Evolutionary conservation across 2,888 invertebrate species (phyloP), one percentile per base, ranked within the genome.

Genomic region (Hirudinaria manillensis): DNA sequence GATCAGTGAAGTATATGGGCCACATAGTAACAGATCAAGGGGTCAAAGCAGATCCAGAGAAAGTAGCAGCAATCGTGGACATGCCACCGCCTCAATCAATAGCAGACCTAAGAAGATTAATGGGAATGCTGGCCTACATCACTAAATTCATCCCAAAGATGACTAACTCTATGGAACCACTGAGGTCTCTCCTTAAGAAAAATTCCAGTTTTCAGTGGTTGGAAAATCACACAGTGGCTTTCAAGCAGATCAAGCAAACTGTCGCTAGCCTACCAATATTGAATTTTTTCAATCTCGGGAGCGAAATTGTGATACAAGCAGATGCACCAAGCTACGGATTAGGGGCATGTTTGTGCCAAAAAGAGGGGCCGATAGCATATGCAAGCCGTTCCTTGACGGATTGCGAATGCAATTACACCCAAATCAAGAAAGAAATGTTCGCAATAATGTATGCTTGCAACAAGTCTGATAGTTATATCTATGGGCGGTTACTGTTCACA

Each of bases 131-230:
- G 6, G 77, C 78, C 51, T 80, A 72, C 19, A 61, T 80, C 13
- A 56, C 77, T 13, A 79, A 77, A 72, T 80, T 78, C 74, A 77
- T 81, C 36, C 78, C 79, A 19, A 78, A 80, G 53, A 66, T 79
- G 13, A 78, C 80, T 67, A 36, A 53, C 21, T 70, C 10, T 27
- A 78, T 78, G 27, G 77, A 78, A 13, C 79, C 79, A 34, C 66
- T 81, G 3, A 67, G 79, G 32, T 65, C 27, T 21, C 76, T 80
- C 21, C 67, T 79, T 24, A 68, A 68, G 79, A 79, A 68, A 66
- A 76, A 68, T 13, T 32, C 3, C 36, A 4, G 21, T 36, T 70
- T 51, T 7, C 24, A 70, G 45, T 24, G 51, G 61, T 61, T 16
- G 24, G 21, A 24, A 70, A 21, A 78, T 77, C 53, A 70, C 76